Percentiles rank a stretch among this genome's conserved stretches.
phyloP scores from a whole-genome alignment of 2,888 invertebrate genomes.

The Synanthedon formicaeformis region DNA sequence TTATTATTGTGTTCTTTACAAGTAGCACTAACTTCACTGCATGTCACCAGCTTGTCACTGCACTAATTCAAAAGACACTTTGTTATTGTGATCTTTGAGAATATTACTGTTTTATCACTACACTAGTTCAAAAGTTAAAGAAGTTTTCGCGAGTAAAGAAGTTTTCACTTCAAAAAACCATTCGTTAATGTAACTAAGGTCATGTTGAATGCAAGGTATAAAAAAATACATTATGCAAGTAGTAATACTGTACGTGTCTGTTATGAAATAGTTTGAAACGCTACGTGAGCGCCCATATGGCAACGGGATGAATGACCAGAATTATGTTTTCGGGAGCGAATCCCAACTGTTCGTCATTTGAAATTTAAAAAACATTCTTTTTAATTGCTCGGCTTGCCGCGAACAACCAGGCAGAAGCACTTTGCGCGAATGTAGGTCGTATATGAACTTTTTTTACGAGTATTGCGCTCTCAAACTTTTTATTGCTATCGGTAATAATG shows the following conservation, averaged over 20 bases:
- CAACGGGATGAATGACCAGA: conserved; percentile 58
- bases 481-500: conserved; percentile 3
- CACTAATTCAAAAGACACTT: too few relatives aligned
- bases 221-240: conserved; percentile 24
- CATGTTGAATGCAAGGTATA: not conserved
- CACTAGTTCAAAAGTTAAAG: too few relatives aligned
- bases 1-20: too few relatives aligned
- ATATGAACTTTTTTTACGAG: conserved; percentile 7
- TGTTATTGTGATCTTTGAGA: too few relatives aligned
- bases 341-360: conserved; percentile 34
- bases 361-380: conserved; percentile 26
- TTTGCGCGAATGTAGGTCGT: conserved; percentile 10
- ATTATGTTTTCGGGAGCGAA: conserved; percentile 36
- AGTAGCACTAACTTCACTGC: too few relatives aligned
- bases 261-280: conserved; percentile 14
- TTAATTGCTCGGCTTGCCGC: conserved; percentile 20
- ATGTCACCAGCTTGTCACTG: too few relatives aligned
- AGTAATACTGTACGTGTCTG: conserved; percentile 52
- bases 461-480: conserved; percentile 3
- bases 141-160: too few relatives aligned
- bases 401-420: conserved; percentile 14
- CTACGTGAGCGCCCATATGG: conserved; percentile 55
- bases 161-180: too few relatives aligned
- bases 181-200: too few relatives aligned
- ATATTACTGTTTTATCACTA: too few relatives aligned